A percentile compares a stretch with the other conserved stretches of the same genome.
Evolutionary conservation across 1,140 invertebrate genomes (phyloP).

Genomic region (Drosophila subobscura): DNA sequence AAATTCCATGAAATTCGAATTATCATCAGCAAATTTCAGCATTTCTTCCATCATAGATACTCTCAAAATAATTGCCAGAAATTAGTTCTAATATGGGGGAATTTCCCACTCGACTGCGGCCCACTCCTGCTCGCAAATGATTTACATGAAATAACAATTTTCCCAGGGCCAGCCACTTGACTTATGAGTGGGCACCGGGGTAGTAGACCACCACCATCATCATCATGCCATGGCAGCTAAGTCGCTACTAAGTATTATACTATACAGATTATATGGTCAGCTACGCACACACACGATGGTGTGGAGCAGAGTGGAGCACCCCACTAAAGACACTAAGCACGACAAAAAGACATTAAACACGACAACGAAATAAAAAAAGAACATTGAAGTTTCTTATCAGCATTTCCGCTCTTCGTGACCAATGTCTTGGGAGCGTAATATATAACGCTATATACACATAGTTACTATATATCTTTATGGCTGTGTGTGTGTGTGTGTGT

Average conservation of each 20-base stretch:
- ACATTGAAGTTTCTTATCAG: conserved; percentile 83
- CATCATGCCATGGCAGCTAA: conserved; percentile 17
- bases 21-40: too few relatives aligned
- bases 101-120: not conserved
- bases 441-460: too few relatives aligned
- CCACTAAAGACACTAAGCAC: conserved; percentile 82
- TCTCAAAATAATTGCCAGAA: too few relatives aligned
- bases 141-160: conserved; percentile 48
- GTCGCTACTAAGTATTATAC: conserved; percentile 71
- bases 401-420: conserved; percentile 83
- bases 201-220: conserved; percentile 6
- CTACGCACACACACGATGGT: conserved; percentile 44
- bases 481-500: conserved; percentile 15
- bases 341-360: conserved; percentile 83
- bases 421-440: conserved; percentile 72
- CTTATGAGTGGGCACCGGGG: conserved; percentile 3
- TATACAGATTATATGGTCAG: conserved; percentile 70
- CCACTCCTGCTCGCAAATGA: conserved; percentile 19
- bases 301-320: conserved; percentile 13
- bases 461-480: not conserved
- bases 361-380: conserved; percentile 79
- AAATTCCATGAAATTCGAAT: too few relatives aligned
- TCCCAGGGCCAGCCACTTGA: conserved; percentile 51
- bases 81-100: too few relatives aligned
- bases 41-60: too few relatives aligned